A percentile compares a stretch with the other conserved stretches of the same genome.
Evolutionary conservation across 2,888 invertebrate species (phyloP).

Genomic region (Adelphocoris suturalis): DNA sequence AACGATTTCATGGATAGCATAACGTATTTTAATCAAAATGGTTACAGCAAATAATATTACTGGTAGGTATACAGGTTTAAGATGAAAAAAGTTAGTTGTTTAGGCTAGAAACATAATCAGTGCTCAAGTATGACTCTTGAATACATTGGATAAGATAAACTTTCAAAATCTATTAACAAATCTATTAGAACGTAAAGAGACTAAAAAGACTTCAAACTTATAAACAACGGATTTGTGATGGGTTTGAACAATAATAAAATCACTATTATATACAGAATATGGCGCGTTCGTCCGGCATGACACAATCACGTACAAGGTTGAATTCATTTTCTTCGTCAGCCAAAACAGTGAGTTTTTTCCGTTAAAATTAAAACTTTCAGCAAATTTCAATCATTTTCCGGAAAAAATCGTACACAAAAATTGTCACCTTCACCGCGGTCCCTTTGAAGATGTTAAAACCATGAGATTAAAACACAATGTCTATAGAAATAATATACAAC

Average conservation of each 20-base stretch:
- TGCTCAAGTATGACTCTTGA: background rate
- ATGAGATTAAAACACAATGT: slow-evolving; percentile 8
- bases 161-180: background rate
- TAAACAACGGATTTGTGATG: slow-evolving; percentile 12
- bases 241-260: background rate
- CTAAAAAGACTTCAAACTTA: background rate
- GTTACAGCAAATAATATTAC: too few relatives aligned
- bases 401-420: slow-evolving; percentile 16
- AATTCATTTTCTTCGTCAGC: background rate
- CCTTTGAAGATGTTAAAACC: background rate
- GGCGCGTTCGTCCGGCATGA: background rate
- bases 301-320: background rate
- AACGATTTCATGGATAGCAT: too few relatives aligned
- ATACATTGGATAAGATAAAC: background rate
- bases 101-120: background rate
- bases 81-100: background rate
- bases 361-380: background rate
- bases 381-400: background rate
- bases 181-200: background rate
- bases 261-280: slow-evolving; percentile 4
- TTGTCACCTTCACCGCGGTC: slow-evolving; percentile 53
- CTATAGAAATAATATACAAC: slow-evolving; percentile 40
- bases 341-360: background rate
- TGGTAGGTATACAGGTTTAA: background rate
- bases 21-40: too few relatives aligned